These are phyloP conservation scores for Neotoxoptera formosana DNA, from an alignment of 1,140 invertebrate genomes.

Conservation along the genomic window DNA sequence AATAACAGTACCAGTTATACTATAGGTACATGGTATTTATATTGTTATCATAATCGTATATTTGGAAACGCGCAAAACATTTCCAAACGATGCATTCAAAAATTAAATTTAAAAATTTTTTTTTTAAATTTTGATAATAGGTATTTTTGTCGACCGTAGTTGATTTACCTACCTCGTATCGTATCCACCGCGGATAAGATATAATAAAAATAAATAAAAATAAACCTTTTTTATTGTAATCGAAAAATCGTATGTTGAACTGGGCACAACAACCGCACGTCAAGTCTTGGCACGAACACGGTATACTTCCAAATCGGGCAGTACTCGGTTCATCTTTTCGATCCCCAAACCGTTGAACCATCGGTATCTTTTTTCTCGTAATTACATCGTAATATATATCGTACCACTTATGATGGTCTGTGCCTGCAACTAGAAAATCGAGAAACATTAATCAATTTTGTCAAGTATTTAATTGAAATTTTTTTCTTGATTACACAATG, in stretches of 20 bases:
- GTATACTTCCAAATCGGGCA: constrained; percentile 41
- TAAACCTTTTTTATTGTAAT: constrained; percentile 49
- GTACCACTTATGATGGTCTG: constrained; percentile 22
- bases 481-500: not conserved
- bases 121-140: not conserved
- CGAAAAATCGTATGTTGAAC: constrained; percentile 32
- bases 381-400: constrained; percentile 38
- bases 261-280: constrained; percentile 45
- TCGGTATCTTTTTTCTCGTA: constrained; percentile 40
- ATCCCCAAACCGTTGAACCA: constrained; percentile 23
- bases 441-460: not conserved
- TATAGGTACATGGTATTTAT: not conserved
- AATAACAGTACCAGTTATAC: not conserved
- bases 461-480: not conserved
- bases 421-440: not conserved
- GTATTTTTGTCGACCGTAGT: not conserved
- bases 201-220: not conserved
- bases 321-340: constrained; percentile 32
- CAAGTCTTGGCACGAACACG: constrained; percentile 40
- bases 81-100: not conserved
- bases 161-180: not conserved
- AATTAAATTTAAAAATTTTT: not conserved
- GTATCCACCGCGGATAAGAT: not conserved
- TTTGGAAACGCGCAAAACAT: not conserved
- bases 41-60: not conserved